These are phyloP conservation scores for Holcopasites calliopsidis DNA, from an alignment of 1,140 invertebrate genomes.

Conservation along the genomic window DNA sequence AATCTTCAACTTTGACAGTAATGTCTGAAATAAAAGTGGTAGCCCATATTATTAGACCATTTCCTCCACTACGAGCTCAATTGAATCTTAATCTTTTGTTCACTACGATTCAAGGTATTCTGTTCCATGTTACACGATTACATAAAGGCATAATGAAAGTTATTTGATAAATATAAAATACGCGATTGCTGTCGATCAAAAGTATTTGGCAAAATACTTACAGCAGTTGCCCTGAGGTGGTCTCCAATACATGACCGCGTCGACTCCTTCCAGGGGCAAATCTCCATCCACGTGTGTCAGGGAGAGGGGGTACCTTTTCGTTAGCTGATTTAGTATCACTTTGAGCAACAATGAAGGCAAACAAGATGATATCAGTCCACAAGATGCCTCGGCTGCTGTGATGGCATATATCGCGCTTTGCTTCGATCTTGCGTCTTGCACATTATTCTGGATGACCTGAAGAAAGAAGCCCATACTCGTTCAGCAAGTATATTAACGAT, in stretches of 20 bases:
- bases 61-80: too few species aligned
- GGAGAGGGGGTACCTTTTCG: slow-evolving; percentile 85
- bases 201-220: slow-evolving; percentile 74
- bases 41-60: too few species aligned
- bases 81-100: not conserved
- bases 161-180: too few species aligned
- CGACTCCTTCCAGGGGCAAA: slow-evolving; percentile 85
- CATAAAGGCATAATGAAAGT: too few species aligned
- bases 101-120: too few species aligned
- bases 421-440: slow-evolving; percentile 81
- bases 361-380: slow-evolving; percentile 83
- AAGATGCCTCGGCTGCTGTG: slow-evolving; percentile 84
- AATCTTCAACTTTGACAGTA: too few species aligned
- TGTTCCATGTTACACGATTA: too few species aligned
- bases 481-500: too few species aligned
- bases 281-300: slow-evolving; percentile 85
- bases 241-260: slow-evolving; percentile 86
- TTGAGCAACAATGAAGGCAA: slow-evolving; percentile 85
- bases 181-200: slow-evolving; percentile 9
- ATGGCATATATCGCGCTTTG: slow-evolving; percentile 86
- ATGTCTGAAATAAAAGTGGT: too few species aligned
- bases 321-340: slow-evolving; percentile 85
- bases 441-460: slow-evolving; percentile 79
- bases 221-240: slow-evolving; percentile 90
- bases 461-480: not conserved